phyloP scores from a whole-genome alignment of 2,113 vertebrate species.

The Cavia porcellus region DNA sequence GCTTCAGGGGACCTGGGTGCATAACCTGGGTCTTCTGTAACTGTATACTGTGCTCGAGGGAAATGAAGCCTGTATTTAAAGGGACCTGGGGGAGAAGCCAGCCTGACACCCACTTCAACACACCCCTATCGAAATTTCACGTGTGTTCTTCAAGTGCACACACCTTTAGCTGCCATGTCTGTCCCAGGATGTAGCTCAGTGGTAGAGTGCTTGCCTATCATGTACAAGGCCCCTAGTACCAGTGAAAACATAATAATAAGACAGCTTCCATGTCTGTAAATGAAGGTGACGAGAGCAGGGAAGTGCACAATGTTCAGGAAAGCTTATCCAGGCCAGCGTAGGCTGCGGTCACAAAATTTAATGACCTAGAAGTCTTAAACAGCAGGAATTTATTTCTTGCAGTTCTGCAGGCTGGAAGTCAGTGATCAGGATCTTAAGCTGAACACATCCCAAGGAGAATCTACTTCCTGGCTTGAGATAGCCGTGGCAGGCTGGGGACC shows the following conservation, averaged over 20 bases:
- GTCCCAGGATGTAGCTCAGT: no score
- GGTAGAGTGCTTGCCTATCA: no score
- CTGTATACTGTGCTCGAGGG: neutral
- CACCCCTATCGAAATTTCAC: neutral
- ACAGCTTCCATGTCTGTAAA: neutral
- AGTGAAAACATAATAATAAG: no score
- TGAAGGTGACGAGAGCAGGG: neutral
- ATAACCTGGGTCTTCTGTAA: neutral
- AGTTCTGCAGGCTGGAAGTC: neutral
- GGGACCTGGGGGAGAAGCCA: neutral
- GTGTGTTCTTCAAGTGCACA: neutral
- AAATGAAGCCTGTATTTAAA: neutral
- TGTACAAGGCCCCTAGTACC: no score
- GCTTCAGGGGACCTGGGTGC: neutral
- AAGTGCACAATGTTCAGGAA: neutral
- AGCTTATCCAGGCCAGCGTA: neutral
- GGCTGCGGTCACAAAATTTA: neutral
- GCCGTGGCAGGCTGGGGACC: neutral
- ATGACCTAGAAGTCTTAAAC: neutral
- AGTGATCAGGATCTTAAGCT: neutral
- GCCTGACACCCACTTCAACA: neutral
- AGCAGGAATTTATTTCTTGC: neutral
- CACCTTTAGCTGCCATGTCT: neutral
- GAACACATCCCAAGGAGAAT: neutral
- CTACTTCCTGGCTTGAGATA: neutral